A percentile compares a stretch with the other conserved stretches of the same genome.
phyloP scores from a whole-genome alignment of 2,113 vertebrate genomes.

The Echinops telfairi region DNA sequence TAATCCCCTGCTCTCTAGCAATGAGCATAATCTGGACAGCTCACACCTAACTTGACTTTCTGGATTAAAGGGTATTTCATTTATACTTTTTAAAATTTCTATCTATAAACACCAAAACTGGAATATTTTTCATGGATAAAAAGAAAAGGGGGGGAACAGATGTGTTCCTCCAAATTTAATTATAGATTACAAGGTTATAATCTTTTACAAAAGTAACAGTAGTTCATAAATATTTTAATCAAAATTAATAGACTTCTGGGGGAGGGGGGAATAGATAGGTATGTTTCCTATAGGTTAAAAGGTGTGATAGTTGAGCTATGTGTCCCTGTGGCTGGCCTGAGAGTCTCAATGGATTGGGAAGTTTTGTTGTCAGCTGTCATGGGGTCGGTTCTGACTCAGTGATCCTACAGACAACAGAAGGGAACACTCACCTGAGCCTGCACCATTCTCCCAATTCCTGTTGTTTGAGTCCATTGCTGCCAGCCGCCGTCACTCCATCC shows the following conservation, averaged over 20 bases:
- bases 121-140: not conserved
- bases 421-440: too few relatives aligned
- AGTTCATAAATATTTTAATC: not conserved
- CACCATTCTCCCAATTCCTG: too few relatives aligned
- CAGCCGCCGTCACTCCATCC: too few relatives aligned
- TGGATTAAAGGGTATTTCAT: conserved; percentile 31
- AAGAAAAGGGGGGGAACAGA: not conserved
- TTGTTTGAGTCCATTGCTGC: too few relatives aligned
- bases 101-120: not conserved
- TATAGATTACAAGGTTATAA: not conserved
- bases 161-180: conserved; percentile 27
- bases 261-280: too few relatives aligned
- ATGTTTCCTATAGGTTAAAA: too few relatives aligned
- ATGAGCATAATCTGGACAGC: not conserved
- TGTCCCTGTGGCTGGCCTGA: too few relatives aligned
- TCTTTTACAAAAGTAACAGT: not conserved
- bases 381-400: too few relatives aligned
- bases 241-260: conserved; percentile 8
- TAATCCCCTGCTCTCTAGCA: not conserved
- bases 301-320: too few relatives aligned
- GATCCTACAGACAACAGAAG: too few relatives aligned
- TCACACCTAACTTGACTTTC: not conserved
- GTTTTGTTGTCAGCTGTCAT: too few relatives aligned
- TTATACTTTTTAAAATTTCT: conserved; percentile 44
- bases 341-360: too few relatives aligned